Evolutionary conservation across 2,113 vertebrate species (phyloP), one percentile per base, ranked within the genome.

Genomic region (Typhlomys cinereus): DNA sequence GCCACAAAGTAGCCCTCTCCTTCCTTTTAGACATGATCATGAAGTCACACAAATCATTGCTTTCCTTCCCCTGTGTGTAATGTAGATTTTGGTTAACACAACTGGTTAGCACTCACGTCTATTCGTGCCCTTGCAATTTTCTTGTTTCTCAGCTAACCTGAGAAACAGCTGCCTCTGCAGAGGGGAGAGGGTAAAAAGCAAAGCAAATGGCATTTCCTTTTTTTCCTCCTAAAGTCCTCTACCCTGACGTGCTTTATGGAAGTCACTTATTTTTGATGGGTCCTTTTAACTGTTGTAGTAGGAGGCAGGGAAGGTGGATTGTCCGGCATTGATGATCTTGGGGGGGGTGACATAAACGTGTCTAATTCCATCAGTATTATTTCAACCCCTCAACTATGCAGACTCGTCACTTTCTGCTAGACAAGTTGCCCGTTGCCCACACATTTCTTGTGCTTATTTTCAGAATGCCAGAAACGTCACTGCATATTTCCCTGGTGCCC

Each of bases 401-500:
- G 4, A 50, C 5, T 20, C 31, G 15, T 54, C 7, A 3, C 6
- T 73, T 2, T 61, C 13, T 29, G 59, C 41, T 76, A 1, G 20
- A 14, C 46, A 5, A 27, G 18, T 20, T n/a, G 21, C 13, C 41
- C 27, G 44, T 11, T 18, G 7, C 20, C 23, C 17, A 57, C 4
- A 6, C 11, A 27, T 61, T 57, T 8, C 74, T 88, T 95, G 20
- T 96, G 11, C 95, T 97, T 76, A 3, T 88, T 92, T 97, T 78
- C 90, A 98, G 98, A 54, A 62, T 6, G 64, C 31, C 1, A 90
- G 34, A 25, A 54, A 6, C 0, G 97, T 99, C 57, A 3, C 0
- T 0, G 98, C 97, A 0, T 99, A 98, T 64, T 83, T 99, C 7
- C 98, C 98, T 1, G 8, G 84, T 11, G 97, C 96, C 36, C 94